phyloP scores from a whole-genome alignment of 2,113 vertebrate genomes.

The Pygoscelis antarcticus region DNA sequence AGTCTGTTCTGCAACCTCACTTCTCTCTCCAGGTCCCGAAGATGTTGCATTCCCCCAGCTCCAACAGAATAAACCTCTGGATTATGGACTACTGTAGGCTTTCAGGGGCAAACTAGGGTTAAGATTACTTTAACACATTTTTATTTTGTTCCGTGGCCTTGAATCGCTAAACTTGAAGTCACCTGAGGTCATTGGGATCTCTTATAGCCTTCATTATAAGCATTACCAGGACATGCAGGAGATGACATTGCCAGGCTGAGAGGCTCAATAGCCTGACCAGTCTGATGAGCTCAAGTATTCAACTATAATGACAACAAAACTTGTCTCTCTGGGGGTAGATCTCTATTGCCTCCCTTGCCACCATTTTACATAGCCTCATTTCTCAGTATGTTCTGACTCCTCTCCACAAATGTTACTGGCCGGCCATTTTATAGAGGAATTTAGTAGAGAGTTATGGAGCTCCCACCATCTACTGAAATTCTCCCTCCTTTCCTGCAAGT shows the following conservation, averaged over 20 bases:
- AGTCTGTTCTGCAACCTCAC: background rate
- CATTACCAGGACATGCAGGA: background rate
- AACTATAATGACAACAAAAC: background rate
- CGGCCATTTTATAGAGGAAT: background rate
- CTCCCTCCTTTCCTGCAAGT: background rate
- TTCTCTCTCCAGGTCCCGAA: background rate
- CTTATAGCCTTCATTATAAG: background rate
- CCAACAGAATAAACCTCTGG: background rate
- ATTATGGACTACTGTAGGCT: background rate
- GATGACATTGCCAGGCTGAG: background rate
- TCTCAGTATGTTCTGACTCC: background rate
- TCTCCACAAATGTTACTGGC: background rate
- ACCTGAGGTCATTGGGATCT: background rate
- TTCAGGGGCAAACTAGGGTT: background rate
- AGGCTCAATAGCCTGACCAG: background rate
- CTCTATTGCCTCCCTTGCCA: background rate
- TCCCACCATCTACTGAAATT: background rate
- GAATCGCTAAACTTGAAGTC: background rate
- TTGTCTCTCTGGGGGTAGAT: fast-evolving
- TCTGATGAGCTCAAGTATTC: background rate
- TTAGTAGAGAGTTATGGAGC: background rate
- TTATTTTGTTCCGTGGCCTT: background rate
- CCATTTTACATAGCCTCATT: background rate
- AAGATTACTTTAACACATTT: background rate
- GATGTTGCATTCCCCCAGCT: background rate